Evolutionary conservation across 2,113 vertebrate species (phyloP), one percentile per base, ranked within the genome.

Genomic region (Coturnix japonica): DNA sequence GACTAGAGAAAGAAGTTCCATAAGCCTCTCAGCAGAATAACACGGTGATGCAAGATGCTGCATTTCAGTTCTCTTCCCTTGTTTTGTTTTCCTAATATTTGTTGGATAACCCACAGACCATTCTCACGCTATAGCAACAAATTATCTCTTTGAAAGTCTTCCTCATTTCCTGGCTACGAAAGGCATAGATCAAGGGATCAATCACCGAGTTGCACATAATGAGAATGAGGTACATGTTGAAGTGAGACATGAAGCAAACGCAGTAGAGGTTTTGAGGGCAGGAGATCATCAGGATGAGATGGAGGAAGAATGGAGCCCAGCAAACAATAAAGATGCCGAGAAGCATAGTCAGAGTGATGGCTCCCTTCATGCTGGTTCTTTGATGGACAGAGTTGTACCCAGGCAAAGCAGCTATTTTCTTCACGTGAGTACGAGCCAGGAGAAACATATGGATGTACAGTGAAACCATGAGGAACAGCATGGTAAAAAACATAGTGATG

Each of bases 391-490:
- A 98, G 87, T 97, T 97, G 89, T 97, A 98, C 30, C 99, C 98
- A 0, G 98, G 98, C 71, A 99, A 94, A 13, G 98, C 97, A 3
- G 99, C 98, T 15, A 99, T 99, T 93, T 97, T 98, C 95, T 98
- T 99, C 74, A 98, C 97, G 0, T 99, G 99, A 6, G 98, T 98
- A 25, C 98, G 98, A 6, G 99, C 99, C 96, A 99, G 91, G 87
- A 99, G 98, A 91, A 99, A 99, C 99, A 99, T 99, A 89, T 99
- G 99, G 75, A 98, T 99, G 72, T 99, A 99, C 47, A 99, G 98
- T 0, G 98, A 98, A 11, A 98, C 98, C 99, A 99, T 99, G 95
- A 99, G 97, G 73, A 99, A 97, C 66, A 99, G 51, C 99, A 99
- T 99, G 77, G 97, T 98, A 64, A 99, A 98, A 97, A 99, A 99